These are phyloP conservation scores for pig (Sus scrofa) DNA, from an alignment of 2,113 vertebrate genomes.

Conservation along the genomic window DNA sequence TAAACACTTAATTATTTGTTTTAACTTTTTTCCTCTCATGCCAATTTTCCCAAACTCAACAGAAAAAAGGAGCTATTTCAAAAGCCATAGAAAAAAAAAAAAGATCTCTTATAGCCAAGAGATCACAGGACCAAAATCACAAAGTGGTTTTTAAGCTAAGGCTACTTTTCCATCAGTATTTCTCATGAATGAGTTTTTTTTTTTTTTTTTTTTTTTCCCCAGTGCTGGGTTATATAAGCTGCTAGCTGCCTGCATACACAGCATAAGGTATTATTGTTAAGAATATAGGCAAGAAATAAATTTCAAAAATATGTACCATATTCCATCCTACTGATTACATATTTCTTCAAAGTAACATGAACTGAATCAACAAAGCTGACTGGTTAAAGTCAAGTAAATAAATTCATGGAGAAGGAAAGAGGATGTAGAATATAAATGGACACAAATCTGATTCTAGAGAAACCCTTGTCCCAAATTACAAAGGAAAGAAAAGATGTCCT, in stretches of 20 bases:
- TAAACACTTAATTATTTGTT: constrained; percentile 47
- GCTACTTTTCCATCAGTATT: neutral
- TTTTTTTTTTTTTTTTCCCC: too few species aligned
- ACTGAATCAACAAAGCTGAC: neutral
- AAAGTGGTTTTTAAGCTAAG: neutral
- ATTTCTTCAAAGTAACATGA: constrained; percentile 48
- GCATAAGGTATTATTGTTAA: constrained; percentile 18
- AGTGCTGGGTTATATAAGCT: neutral
- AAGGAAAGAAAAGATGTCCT: constrained; percentile 20
- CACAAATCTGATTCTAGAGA: neutral
- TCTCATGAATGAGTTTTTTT: neutral
- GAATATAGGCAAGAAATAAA: neutral
- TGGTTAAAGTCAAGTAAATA: neutral
- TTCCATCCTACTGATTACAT: constrained; percentile 23
- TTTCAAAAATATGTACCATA: neutral
- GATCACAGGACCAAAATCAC: neutral
- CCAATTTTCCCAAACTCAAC: neutral
- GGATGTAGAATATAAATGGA: neutral
- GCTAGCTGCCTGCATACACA: neutral
- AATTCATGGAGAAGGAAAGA: neutral
- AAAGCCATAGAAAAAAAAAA: neutral
- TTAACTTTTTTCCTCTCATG: neutral
- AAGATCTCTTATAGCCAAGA: neutral
- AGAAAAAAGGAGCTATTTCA: constrained; percentile 12
- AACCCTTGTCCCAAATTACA: neutral